A percentile compares a stretch with the other conserved stretches of the same genome.
phyloP scores from a whole-genome alignment of 2,113 vertebrate genomes.

The Calonectris borealis region DNA sequence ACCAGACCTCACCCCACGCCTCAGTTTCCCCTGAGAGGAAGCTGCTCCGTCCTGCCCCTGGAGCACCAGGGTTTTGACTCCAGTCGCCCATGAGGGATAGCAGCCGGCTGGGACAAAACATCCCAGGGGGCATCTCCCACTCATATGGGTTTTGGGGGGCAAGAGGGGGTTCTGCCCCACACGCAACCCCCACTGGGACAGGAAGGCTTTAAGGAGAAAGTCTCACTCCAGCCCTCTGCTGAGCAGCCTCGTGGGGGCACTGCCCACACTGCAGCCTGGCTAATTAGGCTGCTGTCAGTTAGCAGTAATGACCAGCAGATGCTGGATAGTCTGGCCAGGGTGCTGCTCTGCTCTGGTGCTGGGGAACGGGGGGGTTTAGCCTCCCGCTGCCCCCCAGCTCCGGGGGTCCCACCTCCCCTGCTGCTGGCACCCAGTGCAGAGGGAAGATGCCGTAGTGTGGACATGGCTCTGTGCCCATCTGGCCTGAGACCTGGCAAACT shows the following conservation, averaged over 20 bases:
- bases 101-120: neutral
- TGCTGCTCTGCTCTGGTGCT: neutral
- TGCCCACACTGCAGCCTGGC: neutral
- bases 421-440: fast-evolving
- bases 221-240: neutral
- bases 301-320: neutral
- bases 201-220: neutral
- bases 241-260: neutral
- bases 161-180: neutral
- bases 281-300: neutral
- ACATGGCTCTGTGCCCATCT: neutral
- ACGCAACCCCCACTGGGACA: fast-evolving
- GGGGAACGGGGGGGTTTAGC: fast-evolving
- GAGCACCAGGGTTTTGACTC: neutral
- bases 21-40: neutral
- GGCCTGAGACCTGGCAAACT: neutral
- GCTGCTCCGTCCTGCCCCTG: neutral
- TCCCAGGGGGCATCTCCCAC: neutral
- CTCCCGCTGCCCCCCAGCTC: neutral
- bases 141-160: neutral
- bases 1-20: fast-evolving
- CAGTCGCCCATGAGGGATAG: fast-evolving
- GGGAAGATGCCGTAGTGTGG: neutral
- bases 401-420: neutral
- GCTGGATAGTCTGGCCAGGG: neutral